A percentile compares a stretch with the other conserved stretches of the same genome.
These are phyloP conservation scores for Ennomos quercinarius DNA, from an alignment of 2,888 invertebrate species.

Conservation along the genomic window DNA sequence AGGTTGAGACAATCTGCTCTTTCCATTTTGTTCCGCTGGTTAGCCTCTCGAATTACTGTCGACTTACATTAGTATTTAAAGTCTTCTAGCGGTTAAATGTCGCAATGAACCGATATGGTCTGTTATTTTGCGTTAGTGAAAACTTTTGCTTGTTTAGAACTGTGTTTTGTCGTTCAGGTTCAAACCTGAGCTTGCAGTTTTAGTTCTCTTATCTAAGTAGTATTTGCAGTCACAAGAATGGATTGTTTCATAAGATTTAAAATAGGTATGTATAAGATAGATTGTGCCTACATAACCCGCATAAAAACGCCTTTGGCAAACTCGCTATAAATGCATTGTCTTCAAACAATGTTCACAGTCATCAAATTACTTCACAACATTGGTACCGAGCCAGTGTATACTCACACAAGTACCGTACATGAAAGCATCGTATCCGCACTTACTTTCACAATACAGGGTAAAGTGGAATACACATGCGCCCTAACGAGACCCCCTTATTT, in stretches of 20 bases:
- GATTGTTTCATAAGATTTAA: too few relatives aligned
- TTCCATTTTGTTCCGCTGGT: constrained; percentile 43
- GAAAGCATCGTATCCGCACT: constrained; percentile 32
- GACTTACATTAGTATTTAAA: constrained; percentile 27
- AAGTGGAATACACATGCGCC: constrained; percentile 60
- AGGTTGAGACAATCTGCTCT: constrained; percentile 45
- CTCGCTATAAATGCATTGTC: constrained; percentile 17
- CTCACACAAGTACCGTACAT: constrained; percentile 3
- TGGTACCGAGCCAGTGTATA: constrained; percentile 21
- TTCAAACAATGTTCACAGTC: constrained; percentile 36
- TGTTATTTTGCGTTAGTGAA: constrained; percentile 1
- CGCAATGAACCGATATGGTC: background rate
- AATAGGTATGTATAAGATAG: too few relatives aligned
- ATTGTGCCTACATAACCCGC: too few relatives aligned
- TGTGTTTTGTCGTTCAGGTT: too few relatives aligned
- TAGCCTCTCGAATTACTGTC: constrained; percentile 41
- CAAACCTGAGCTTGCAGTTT: too few relatives aligned
- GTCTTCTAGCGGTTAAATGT: constrained; percentile 7
- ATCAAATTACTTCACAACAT: constrained; percentile 37
- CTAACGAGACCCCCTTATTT: constrained; percentile 69
- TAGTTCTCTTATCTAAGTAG: too few relatives aligned
- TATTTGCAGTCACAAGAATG: too few relatives aligned
- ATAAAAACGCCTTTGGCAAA: constrained; percentile 14
- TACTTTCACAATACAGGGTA: constrained; percentile 46
- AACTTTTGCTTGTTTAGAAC: constrained; percentile 5